Base-by-base conservation (phyloP, 1,140 invertebrate species). In the Dendroctonus ponderosae region DNA sequence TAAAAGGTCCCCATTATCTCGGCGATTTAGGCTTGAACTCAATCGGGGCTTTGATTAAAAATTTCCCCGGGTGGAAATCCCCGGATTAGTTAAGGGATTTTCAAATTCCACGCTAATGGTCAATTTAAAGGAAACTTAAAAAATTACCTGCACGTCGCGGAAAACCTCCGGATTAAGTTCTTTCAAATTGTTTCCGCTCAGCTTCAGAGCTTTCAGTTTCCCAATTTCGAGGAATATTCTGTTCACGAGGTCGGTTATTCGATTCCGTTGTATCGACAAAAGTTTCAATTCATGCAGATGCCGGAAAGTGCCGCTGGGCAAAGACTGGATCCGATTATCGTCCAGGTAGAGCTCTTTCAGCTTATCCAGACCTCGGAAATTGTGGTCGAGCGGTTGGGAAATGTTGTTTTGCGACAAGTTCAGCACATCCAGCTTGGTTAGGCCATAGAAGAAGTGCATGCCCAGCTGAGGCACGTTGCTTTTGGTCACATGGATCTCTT, bases 261-360 rank as follows among this genome's bases (percentile, higher is more conserved):
- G 78, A 79, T 93, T 93, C 66, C 85, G 79, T 41, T 87, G 82
- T 68, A 93, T 80, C 65, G 85, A 85, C 68, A 93, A 78, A n/a
- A 84, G 81, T 68, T 80, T 83, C 67, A 93, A 77, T 67, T 89
- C 83, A 59, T 79, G 82, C 61, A 92, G 79, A 78, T 89, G 83
- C 43, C 85, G 79, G 79, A 93, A 93, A 7, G 87, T 87, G 58
- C 88, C 89, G 67, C 89, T 91, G 2, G 81, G 89, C 85, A 86
- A 89, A 79, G 82, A 84, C 79, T 84, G 79, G 65, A 88, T 87
- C 68, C 86, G 81, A 77, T 96, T 96, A 76, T 92, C 87, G 74
- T 95, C 92, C 40, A 97, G 80, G 76, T 94, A 93, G 0, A 96
- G 82, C 74, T 94, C 91, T 57, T 87, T 85, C 40, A 96, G 81